Evolutionary conservation across 2,113 vertebrate species (phyloP), one percentile per base, ranked within the genome.

Genomic region (Choloepus hoffmanni): DNA sequence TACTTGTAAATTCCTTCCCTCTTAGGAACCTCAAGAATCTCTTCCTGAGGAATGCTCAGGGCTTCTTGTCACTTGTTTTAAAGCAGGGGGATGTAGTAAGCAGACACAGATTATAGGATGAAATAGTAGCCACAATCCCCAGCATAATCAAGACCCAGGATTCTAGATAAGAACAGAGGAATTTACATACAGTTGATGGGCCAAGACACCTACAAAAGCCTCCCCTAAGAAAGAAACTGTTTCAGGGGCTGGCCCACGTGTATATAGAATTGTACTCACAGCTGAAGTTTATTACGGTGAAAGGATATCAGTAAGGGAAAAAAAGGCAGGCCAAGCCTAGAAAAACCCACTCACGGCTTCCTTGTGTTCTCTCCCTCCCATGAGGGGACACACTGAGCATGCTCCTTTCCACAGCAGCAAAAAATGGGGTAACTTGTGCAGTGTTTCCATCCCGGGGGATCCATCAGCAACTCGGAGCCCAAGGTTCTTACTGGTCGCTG

Each of bases 1-100:
- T 55, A 40, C 30, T 79, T 40, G 63, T 73, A 83, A 94, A 92
- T 92, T 90, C 63, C 63, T 95, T 89, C 43, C 81, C 43, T 76
- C 95, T 53, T 26, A 89, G 67, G 63, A 60, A 60, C 7, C 45
- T 94, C 26, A 76, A 91, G 43, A 92, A 87, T 24, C 53, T 60
- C 60, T 60, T 65, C 16, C 76, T 90, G 63, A 70, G 21, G 65
- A 79, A 93, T 85, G 55, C 7, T 58, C 33, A 93, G 26, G 16
- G 30, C 43, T 58, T 79, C 72, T 90, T 63, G 12, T 43, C 28
- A 43, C 67, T 30, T 26, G 8, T 63, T 88, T 73, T 45, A 76
- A 91, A 76, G 60, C 21, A 70, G 10, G 6, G 5, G 36, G 65
- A 63, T 45, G 53, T 21, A 85, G 65, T 45, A 65, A 92, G 21